phyloP scores from a whole-genome alignment of 2,797 vertebrate species.

The Phoxinus dragarum region DNA sequence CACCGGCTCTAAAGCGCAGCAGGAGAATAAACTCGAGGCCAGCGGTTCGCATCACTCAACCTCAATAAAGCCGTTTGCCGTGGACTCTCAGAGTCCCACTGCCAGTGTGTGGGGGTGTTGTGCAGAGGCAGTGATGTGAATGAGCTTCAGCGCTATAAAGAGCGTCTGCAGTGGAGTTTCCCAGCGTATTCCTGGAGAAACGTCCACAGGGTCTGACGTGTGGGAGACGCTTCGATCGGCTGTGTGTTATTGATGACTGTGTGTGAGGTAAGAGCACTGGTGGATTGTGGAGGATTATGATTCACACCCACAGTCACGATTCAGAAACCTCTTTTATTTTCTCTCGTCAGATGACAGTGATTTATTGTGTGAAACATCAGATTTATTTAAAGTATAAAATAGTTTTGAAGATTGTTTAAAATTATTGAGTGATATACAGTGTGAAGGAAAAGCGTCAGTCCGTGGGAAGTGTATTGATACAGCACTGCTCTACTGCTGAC shows the following conservation, averaged over 20 bases:
- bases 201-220: background rate
- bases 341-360: background rate
- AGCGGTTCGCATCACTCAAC: conserved; percentile 40
- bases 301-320: background rate
- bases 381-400: conserved; percentile 2
- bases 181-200: background rate
- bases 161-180: background rate
- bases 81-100: background rate
- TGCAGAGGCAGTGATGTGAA: conserved; percentile 5
- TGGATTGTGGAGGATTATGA: background rate
- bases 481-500: background rate
- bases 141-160: background rate
- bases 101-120: background rate
- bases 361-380: background rate
- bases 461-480: background rate
- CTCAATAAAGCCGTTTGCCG: conserved; percentile 28
- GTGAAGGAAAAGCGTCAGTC: background rate
- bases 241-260: background rate
- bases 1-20: background rate
- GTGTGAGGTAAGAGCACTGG: background rate
- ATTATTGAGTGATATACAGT: background rate
- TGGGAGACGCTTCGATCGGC: background rate
- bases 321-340: background rate
- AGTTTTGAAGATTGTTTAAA: background rate
- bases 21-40: conserved; percentile 22